Conservation (phyloP, 2,113 vertebrate genomes). For the Hemichromis elongatus region DNA sequence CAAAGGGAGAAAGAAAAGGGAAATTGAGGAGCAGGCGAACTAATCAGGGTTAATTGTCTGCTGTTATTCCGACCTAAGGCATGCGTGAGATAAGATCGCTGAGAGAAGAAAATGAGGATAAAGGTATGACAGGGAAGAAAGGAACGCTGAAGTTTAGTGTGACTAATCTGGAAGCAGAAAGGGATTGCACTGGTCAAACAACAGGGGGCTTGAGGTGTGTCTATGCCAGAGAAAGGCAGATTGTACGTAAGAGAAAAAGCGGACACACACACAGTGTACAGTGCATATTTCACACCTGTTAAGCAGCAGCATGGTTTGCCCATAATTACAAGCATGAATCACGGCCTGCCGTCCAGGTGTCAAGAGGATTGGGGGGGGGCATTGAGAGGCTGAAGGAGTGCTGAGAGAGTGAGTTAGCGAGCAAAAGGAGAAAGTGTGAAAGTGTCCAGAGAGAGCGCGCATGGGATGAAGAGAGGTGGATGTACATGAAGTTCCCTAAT, state of each 20-base stretch:
- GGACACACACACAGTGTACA: conserved; percentile 21
- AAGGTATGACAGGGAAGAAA: neutral
- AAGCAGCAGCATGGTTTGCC: conserved; percentile 64
- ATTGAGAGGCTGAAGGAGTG: neutral
- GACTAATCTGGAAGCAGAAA: neutral
- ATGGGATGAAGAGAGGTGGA: neutral
- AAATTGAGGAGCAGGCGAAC: conserved; percentile 35
- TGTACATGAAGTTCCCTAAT: conserved; percentile 24
- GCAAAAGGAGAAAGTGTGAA: neutral
- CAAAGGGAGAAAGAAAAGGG: conserved; percentile 25
- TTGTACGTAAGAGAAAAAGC: conserved; percentile 5
- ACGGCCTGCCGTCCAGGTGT: conserved; percentile 44
- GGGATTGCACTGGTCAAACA: neutral
- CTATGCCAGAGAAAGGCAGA: conserved; percentile 8
- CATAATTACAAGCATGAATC: conserved; percentile 69
- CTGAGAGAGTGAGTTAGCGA: neutral
- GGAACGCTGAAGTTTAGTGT: neutral
- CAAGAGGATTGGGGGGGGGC: conserved; percentile 1
- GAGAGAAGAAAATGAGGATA: neutral
- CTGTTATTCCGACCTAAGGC: conserved; percentile 72
- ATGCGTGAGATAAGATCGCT: conserved; percentile 50
- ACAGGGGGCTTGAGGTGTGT: conserved; percentile 40
- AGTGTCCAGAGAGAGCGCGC: neutral
- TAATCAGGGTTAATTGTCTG: conserved; percentile 76
- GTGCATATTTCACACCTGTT: conserved; percentile 71